A percentile compares a stretch with the other conserved stretches of the same genome.
Conservation (phyloP, 2,113 vertebrate genomes). For the Alces alces region DNA sequence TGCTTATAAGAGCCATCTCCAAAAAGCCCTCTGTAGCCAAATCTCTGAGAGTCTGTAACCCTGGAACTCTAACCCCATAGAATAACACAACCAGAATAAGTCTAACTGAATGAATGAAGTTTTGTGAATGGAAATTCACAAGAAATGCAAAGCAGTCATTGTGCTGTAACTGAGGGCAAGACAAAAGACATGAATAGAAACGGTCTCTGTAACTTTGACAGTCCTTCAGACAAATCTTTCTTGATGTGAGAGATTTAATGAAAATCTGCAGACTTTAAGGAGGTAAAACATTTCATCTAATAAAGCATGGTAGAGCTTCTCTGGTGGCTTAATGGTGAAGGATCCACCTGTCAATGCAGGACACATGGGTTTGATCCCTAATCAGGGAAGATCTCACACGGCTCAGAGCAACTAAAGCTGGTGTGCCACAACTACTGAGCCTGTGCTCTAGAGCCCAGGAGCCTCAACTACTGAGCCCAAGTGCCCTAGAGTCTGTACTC, state of each 20-base stretch:
- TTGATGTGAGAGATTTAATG: neutral
- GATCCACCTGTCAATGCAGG: neutral
- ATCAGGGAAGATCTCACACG: neutral
- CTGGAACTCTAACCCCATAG: neutral
- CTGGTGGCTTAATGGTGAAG: neutral
- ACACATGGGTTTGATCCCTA: neutral
- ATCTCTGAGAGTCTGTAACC: neutral
- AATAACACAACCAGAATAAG: neutral
- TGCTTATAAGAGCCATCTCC: neutral
- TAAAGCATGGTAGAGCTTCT: neutral
- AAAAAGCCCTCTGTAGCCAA: neutral
- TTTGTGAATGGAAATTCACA: neutral
- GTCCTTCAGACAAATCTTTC: neutral
- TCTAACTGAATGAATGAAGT: neutral
- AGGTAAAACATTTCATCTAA: neutral
- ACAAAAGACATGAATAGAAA: neutral
- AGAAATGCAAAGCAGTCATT: neutral
- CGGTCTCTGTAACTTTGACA: neutral
- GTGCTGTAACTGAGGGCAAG: neutral
- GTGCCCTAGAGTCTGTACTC: neutral
- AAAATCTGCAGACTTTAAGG: neutral
- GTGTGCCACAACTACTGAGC: neutral
- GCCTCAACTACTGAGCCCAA: neutral
- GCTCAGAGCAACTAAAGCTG: neutral
- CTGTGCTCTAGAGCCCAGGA: neutral